Conservation (phyloP, 2,888 invertebrate genomes). For the Blastobasis adustella region DNA sequence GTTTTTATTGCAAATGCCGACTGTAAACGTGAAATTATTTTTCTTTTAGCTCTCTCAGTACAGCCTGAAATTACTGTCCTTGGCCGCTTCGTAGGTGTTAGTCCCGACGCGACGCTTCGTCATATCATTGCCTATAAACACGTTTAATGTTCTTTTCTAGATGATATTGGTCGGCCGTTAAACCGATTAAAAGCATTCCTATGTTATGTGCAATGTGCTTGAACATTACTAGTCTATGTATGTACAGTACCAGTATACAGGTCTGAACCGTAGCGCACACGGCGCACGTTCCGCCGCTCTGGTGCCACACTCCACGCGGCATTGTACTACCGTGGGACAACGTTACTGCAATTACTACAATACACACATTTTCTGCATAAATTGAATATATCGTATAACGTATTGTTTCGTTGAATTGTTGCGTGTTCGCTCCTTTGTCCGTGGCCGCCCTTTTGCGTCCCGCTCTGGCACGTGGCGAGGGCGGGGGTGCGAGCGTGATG, state of each 20-base stretch:
- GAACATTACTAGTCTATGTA: background rate
- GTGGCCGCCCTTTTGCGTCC: slow-evolving; percentile 24
- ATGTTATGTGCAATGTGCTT: background rate
- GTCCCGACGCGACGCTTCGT: background rate
- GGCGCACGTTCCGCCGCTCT: too few species aligned
- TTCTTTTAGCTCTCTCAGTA: background rate
- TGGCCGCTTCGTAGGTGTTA: background rate
- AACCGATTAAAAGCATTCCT: background rate
- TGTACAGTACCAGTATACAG: too few species aligned
- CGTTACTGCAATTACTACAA: slow-evolving; percentile 38
- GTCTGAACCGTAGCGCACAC: too few species aligned
- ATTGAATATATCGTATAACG: slow-evolving; percentile 45
- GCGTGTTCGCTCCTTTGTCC: slow-evolving; percentile 33
- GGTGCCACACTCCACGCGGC: slow-evolving; percentile 2
- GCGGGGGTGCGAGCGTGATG: slow-evolving; percentile 39
- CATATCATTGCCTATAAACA: background rate
- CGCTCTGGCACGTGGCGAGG: slow-evolving; percentile 16
- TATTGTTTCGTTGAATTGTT: slow-evolving; percentile 42
- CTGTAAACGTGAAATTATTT: slow-evolving; percentile 1
- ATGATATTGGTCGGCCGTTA: background rate
- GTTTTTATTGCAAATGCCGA: background rate
- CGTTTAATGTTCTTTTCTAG: background rate
- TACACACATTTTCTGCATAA: slow-evolving; percentile 43
- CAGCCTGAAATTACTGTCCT: background rate
- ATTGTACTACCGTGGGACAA: slow-evolving; percentile 32